A percentile compares a stretch with the other conserved stretches of the same genome.
Evolutionary conservation across 1,140 invertebrate genomes (phyloP).

Genomic region (Camponotus pennsylvanicus): DNA sequence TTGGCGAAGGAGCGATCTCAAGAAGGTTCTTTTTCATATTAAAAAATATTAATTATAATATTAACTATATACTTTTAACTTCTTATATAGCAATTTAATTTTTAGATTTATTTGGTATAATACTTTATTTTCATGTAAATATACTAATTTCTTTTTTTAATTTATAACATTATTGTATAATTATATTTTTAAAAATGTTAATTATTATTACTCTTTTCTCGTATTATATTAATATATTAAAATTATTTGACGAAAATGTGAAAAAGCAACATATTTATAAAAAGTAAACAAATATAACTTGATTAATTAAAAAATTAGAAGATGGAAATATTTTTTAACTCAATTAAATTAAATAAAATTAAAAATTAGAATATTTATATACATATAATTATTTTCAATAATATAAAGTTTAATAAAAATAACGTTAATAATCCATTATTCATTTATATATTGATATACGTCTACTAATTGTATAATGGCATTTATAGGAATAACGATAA

Average conservation of each 20-base stretch:
- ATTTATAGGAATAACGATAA: conserved; percentile 11
- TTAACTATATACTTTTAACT: background rate
- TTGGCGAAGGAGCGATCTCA: background rate
- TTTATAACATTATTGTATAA: background rate
- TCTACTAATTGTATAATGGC: background rate
- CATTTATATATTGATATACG: background rate
- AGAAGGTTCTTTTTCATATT: conserved; percentile 17
- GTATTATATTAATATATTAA: background rate
- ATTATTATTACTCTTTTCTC: too few relatives aligned
- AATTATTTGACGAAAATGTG: background rate
- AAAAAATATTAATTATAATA: conserved; percentile 2
- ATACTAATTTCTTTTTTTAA: background rate
- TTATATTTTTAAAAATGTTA: background rate
- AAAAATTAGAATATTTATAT: too few relatives aligned
- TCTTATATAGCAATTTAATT: background rate
- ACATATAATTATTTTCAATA: background rate
- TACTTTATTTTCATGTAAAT: background rate
- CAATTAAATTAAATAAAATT: too few relatives aligned
- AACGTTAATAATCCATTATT: background rate
- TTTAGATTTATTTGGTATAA: background rate
- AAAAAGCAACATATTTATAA: background rate
- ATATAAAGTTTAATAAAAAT: background rate
- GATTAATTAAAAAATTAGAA: background rate
- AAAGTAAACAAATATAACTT: background rate
- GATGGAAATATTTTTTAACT: background rate